Evolutionary conservation across 2,888 invertebrate species (phyloP).

Genomic region (Stenolophus ochropezus): DNA sequence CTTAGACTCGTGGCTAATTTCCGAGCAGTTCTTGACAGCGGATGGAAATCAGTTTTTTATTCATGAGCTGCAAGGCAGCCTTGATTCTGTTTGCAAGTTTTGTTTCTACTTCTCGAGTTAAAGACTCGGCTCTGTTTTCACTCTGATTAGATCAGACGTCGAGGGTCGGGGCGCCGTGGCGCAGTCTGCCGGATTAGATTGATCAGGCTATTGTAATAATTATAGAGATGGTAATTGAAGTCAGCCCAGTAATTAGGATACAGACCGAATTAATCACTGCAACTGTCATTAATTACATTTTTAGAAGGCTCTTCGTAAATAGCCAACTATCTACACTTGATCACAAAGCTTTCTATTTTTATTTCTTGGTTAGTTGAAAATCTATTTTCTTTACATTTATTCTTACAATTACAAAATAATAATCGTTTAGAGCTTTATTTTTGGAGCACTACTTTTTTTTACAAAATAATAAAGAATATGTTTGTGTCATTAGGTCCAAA

Average conservation of each 20-base stretch:
- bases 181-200: not conserved
- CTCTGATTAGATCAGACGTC: slow-evolving; percentile 31
- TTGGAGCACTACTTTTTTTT: too few relatives aligned
- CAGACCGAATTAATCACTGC: not conserved
- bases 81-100: slow-evolving; percentile 14
- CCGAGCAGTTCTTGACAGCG: slow-evolving; percentile 12
- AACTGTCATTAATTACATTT: not conserved
- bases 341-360: too few relatives aligned
- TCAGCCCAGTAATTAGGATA: not conserved
- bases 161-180: not conserved
- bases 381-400: too few relatives aligned
- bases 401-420: too few relatives aligned
- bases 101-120: slow-evolving; percentile 30
- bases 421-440: too few relatives aligned
- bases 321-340: too few relatives aligned
- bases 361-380: too few relatives aligned
- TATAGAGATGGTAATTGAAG: not conserved
- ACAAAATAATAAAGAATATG: too few relatives aligned
- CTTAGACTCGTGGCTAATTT: slow-evolving; percentile 40
- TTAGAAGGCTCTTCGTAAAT: not conserved
- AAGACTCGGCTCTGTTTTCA: slow-evolving; percentile 13
- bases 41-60: slow-evolving; percentile 55
- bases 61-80: slow-evolving; percentile 32
- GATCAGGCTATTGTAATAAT: not conserved
- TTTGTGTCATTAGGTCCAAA: too few relatives aligned